Conservation (phyloP, 23 tunicate species). For the Phallusia fumigata region DNA sequence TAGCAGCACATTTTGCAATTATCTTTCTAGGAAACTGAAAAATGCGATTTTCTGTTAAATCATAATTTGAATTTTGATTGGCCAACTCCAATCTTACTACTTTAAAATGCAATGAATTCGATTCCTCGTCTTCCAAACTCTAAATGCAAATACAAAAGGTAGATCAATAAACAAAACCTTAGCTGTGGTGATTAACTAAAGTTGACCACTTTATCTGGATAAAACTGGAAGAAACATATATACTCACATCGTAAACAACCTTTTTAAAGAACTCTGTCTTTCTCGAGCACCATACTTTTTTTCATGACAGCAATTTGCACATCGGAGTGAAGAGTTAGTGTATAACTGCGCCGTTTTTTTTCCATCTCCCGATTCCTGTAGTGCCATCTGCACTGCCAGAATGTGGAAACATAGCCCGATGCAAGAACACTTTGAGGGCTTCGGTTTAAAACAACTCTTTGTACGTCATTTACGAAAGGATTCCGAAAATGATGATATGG, state of each 20-base stretch:
- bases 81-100: neutral
- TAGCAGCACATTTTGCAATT: neutral
- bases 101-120: neutral
- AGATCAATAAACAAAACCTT: neutral
- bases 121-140: constrained; percentile 9
- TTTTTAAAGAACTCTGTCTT: neutral
- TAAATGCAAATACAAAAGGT: neutral
- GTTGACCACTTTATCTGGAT: neutral
- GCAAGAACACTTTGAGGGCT: too few species aligned
- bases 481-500: too few species aligned
- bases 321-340: neutral
- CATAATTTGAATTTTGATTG: neutral
- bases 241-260: neutral
- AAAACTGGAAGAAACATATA: neutral
- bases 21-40: neutral
- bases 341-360: too few species aligned
- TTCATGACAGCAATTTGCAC: constrained; percentile 13
- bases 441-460: too few species aligned
- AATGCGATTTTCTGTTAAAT: neutral
- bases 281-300: neutral
- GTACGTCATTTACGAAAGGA: too few species aligned
- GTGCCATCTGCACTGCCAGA: too few species aligned
- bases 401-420: too few species aligned
- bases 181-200: neutral
- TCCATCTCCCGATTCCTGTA: too few species aligned